Base-by-base conservation (phyloP, 2,113 vertebrate genomes). In the Gymnocephalus cernua region DNA sequence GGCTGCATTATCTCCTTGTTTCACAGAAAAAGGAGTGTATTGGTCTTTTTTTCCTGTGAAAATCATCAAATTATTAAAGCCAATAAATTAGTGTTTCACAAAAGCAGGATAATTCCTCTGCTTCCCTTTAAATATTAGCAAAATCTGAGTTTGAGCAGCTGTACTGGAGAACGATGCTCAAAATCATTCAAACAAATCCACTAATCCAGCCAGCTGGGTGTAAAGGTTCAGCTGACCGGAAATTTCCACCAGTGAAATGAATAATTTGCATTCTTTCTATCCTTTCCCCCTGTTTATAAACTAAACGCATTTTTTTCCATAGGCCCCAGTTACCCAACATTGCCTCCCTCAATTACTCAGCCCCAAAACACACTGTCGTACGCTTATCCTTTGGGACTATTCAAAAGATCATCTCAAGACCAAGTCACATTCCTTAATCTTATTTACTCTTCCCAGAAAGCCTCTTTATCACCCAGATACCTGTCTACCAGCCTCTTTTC, bases 341-440 rank as follows among this genome's bases (percentile, higher is more conserved):
- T 88, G 83, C 84, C 79, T 91, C 57, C 70, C 73, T 82, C 63
- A 91, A 86, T 89, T 65, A 89, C 38, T 79, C 65, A 81, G 0
- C 44, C 71, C 12, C 54, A 72, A 79, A 77, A 62, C 69, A 83
- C 25, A 70, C 6, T 48, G 14, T 79, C 44, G 50, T 29, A 1
- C 4, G 0, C 48, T 58, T 27, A 45, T 62, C 79, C 77, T 73
- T 45, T 50, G 78, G 75, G 78, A 77, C 47, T 27, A 21, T 64
- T 89, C 48, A 74, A 32, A 83, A 64, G 16, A 54, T 67, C 61
- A 41, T 77, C 69, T 59, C 27, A 45, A 63, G 56, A 67, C 13
- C n/a, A 6, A 18, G 23, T 51, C 48, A 45, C 47, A 69, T 84
- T 74, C 57, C 47, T 61, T 54, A 82, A 74, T 82, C n/a, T 19